A percentile compares a stretch with the other conserved stretches of the same genome.
phyloP scores from a whole-genome alignment of 2,888 invertebrate genomes.

The Anthrax anthrax region DNA sequence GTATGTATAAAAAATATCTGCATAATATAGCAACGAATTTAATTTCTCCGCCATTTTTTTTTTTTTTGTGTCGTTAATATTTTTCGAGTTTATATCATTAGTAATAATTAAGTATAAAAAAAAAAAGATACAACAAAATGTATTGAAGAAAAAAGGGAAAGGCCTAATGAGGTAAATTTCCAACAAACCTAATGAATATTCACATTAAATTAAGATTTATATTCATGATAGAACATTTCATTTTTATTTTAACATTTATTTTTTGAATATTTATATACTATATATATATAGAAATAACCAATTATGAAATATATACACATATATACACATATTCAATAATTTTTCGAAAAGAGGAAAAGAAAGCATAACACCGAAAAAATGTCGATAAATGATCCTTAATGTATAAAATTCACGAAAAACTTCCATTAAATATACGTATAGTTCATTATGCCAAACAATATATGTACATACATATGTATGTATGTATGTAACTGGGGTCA shows the following conservation, averaged over 20 bases:
- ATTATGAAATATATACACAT: too few relatives aligned
- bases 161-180: constrained; percentile 2
- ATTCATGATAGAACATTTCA: constrained; percentile 1
- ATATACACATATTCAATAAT: too few relatives aligned
- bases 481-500: too few relatives aligned
- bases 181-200: constrained; percentile 9
- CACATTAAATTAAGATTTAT: constrained; percentile 11
- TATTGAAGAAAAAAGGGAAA: not conserved
- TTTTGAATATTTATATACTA: not conserved
- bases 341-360: not conserved
- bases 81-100: not conserved
- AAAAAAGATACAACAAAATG: too few relatives aligned
- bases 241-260: not conserved
- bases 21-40: too few relatives aligned
- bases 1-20: too few relatives aligned
- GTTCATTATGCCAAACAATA: not conserved
- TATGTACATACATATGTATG: too few relatives aligned
- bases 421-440: not conserved
- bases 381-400: not conserved
- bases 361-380: not conserved
- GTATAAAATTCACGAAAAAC: not conserved
- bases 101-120: not conserved
- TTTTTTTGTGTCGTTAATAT: not conserved
- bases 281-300: too few relatives aligned
- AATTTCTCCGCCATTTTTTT: not conserved